Base-by-base conservation (phyloP, 1,140 invertebrate genomes). In the Drosophila sucinea region DNA sequence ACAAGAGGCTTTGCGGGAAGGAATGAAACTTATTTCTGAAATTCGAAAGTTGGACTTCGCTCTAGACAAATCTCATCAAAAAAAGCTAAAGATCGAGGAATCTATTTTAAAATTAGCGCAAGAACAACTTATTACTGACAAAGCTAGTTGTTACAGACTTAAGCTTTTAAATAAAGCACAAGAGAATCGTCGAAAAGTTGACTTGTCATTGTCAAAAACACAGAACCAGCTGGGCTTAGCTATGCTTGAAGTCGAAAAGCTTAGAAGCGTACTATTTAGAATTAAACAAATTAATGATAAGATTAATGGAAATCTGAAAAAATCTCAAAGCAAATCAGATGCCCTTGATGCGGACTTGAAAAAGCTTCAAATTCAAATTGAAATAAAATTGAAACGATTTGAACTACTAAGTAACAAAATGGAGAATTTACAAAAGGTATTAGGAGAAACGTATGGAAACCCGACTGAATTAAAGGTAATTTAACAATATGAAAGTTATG, bases 121-220 rank as follows among this genome's bases (percentile, higher is more conserved):
- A 79, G 95, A 96, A 11, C 95, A 95, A 77, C 77, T 95, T n/a
- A 92, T 94, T 4, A 94, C 95, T 33, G 94, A 96, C 73, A 96
- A 96, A 86, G 93, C 94, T 0, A 93, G 93, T 7, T 91, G 93
- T 44, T 80, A 92, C 78, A 79, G 94, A 8, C 92, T 93, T 33
- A 93, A 94, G 81, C 66, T 93, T n/a, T 75, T 94, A 11, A 89
- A 92, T 29, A 92, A 93, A 33, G 63, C 86, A 0, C 93, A 93
- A 60, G 90, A 93, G 38, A 66, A 73, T n/a, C 91, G 92, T 11
- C 86, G 93, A 17, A 84, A 90, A 63, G 74, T 92, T 80, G 95
- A 96, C 92, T 92, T 95, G 54, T 91, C 93, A n/a, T 81, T 95
- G 60, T 92, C 93, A 11, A 92, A 94, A 75, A 93, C 94, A 40